Conservation (phyloP, 2,888 invertebrate species). For the Cephus runcator region DNA sequence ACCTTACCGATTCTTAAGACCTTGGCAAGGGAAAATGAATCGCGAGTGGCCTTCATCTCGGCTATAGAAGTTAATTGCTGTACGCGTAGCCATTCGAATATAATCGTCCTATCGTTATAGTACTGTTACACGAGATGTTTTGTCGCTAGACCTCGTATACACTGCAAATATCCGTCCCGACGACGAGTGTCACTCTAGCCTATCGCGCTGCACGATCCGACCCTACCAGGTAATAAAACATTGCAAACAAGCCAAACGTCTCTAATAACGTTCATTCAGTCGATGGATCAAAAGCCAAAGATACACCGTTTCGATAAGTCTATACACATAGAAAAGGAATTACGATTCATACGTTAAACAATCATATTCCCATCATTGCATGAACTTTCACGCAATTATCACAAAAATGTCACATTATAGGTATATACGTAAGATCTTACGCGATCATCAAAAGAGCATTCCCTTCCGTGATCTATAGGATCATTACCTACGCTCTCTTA, state of each 20-base stretch:
- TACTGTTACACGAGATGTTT: conserved; percentile 40
- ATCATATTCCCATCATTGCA: conserved; percentile 6
- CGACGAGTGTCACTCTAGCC: not conserved
- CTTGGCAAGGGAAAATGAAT: conserved; percentile 41
- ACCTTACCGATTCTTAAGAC: conserved; percentile 17
- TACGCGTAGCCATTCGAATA: conserved; percentile 29
- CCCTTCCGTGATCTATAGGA: not conserved
- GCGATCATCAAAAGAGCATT: not conserved
- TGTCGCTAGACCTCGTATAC: conserved; percentile 14
- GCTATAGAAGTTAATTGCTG: conserved; percentile 39
- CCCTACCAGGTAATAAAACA: not conserved
- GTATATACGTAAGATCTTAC: not conserved
- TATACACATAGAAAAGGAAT: conserved; percentile 26
- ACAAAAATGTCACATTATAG: not conserved
- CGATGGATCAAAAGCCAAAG: not conserved
- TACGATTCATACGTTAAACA: conserved; percentile 11
- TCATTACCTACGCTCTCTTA: not conserved
- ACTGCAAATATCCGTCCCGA: not conserved
- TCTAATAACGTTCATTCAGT: not conserved
- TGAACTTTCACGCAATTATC: conserved; percentile 6
- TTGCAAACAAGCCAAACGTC: not conserved
- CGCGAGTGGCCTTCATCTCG: conserved; percentile 35
- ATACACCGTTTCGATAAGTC: not conserved
- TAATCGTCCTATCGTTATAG: conserved; percentile 43
- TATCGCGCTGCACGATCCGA: not conserved